Percentiles rank a stretch among this genome's conserved stretches.
phyloP scores from a whole-genome alignment of 2,113 vertebrate species.

The Lepus americanus region DNA sequence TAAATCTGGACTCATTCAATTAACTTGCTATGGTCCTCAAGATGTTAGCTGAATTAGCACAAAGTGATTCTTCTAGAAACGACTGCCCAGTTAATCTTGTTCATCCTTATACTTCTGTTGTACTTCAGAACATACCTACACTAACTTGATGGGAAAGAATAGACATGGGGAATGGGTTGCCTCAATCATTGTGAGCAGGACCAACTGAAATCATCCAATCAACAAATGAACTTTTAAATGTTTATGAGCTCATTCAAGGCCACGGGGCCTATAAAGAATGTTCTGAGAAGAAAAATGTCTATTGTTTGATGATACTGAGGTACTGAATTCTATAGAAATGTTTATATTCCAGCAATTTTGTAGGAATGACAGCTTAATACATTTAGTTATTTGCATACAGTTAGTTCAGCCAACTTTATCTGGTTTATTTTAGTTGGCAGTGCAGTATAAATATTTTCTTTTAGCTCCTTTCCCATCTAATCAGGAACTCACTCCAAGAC shows the following conservation, averaged over 20 bases:
- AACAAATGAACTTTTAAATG: neutral
- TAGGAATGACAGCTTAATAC: neutral
- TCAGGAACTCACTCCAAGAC: neutral
- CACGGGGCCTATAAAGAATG: neutral
- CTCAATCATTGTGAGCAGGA: neutral
- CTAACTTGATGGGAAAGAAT: neutral
- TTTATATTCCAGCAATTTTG: neutral
- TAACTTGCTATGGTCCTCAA: neutral
- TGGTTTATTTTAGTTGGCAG: neutral
- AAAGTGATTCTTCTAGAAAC: neutral
- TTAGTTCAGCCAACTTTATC: neutral
- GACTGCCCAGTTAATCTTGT: neutral
- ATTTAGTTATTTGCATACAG: neutral
- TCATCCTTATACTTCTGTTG: neutral
- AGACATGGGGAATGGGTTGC: neutral
- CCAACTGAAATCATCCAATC: neutral
- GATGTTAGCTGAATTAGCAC: neutral
- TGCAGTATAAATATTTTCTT: neutral
- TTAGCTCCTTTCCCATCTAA: neutral
- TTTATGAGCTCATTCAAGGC: neutral
- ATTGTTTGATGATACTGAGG: neutral
- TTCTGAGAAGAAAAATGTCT: neutral
- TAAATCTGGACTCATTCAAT: fast-evolving
- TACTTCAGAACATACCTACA: neutral
- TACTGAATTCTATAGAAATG: neutral